These are phyloP conservation scores for Microplitis manilae DNA, from an alignment of 2,888 invertebrate species.

Conservation along the genomic window DNA sequence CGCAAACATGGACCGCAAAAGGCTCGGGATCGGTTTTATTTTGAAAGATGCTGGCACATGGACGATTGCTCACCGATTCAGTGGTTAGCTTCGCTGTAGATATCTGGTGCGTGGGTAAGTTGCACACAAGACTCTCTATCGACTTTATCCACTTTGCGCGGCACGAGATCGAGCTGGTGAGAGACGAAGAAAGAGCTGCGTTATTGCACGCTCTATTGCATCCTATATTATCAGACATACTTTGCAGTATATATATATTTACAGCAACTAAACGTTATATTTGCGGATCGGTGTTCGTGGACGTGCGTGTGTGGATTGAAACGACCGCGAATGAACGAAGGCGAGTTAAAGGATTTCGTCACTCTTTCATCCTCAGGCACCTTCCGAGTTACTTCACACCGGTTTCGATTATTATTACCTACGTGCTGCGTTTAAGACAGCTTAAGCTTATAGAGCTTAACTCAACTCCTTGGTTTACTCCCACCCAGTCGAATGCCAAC, in stretches of 20 bases:
- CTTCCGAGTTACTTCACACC: slow-evolving; percentile 38
- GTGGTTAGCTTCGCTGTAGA: slow-evolving; percentile 1
- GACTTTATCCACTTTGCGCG: background rate
- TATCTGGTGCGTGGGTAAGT: slow-evolving; percentile 37
- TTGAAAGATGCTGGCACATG: slow-evolving; percentile 11
- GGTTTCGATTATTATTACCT: slow-evolving; percentile 23
- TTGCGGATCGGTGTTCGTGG: background rate
- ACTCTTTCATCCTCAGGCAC: slow-evolving; percentile 36
- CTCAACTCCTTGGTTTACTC: background rate
- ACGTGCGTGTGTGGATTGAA: background rate
- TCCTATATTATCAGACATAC: slow-evolving; percentile 16
- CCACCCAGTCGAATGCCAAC: background rate
- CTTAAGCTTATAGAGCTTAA: slow-evolving; percentile 4
- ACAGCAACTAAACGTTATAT: too few species aligned
- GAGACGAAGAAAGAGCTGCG: slow-evolving; percentile 16
- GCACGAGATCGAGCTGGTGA: slow-evolving; percentile 3
- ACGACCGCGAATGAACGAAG: slow-evolving; percentile 8
- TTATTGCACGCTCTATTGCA: slow-evolving; percentile 31
- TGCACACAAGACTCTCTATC: background rate
- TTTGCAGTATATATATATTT: too few species aligned
- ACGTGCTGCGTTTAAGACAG: slow-evolving; percentile 5
- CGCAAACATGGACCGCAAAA: slow-evolving; percentile 48
- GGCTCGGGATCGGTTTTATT: slow-evolving; percentile 10
- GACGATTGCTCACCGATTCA: background rate
- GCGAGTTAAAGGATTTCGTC: slow-evolving; percentile 30